Percentiles rank a stretch among this genome's conserved stretches.
phyloP scores from a whole-genome alignment of 2,888 invertebrate genomes.

The Lycophotia porphyrea region DNA sequence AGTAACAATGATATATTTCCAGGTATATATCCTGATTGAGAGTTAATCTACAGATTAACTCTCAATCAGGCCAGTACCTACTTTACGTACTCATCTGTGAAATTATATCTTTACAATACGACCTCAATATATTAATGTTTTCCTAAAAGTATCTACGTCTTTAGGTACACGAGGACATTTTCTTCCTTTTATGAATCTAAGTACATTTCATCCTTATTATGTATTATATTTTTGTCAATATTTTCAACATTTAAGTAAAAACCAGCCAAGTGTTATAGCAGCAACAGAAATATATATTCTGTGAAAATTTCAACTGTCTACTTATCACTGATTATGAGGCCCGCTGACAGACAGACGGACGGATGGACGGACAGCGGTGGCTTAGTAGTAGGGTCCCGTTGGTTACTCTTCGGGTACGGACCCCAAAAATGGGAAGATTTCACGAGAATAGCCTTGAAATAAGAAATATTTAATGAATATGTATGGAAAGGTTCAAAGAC shows the following conservation, averaged over 20 bases:
- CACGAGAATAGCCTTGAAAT: not conserved
- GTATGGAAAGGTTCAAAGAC: not conserved
- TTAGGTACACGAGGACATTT: not conserved
- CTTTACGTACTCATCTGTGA: slow-evolving; percentile 7
- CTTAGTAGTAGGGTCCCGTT: too few species aligned
- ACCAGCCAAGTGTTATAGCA: too few species aligned
- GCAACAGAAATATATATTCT: too few species aligned
- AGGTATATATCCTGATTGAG: slow-evolving; percentile 15
- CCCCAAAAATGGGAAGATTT: not conserved
- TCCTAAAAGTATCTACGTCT: not conserved
- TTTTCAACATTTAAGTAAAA: not conserved
- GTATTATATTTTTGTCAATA: not conserved
- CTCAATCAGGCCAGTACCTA: not conserved
- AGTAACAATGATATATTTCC: too few species aligned
- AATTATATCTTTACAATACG: not conserved
- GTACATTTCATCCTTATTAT: not conserved
- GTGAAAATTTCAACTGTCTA: too few species aligned
- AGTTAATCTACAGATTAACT: too few species aligned
- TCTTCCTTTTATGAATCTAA: not conserved
- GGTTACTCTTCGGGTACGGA: too few species aligned
- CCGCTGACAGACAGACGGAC: too few species aligned
- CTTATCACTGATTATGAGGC: too few species aligned
- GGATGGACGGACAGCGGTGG: too few species aligned
- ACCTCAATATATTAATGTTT: not conserved
- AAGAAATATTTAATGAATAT: slow-evolving; percentile 4